Base-by-base conservation (phyloP, 2,113 vertebrate species). In the Pandion haliaetus region DNA sequence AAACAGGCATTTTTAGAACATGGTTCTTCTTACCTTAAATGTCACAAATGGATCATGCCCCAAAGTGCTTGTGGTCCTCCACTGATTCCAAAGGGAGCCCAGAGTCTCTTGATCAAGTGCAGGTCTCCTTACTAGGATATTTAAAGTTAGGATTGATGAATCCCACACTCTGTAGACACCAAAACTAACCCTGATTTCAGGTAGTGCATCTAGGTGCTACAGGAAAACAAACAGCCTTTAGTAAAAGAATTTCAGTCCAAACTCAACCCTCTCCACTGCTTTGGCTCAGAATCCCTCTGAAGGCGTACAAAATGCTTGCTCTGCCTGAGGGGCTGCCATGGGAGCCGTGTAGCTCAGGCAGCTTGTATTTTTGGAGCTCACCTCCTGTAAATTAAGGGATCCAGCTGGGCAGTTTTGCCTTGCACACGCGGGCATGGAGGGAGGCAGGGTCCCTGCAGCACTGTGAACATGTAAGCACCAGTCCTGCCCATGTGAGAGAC, bases 301-400 rank as follows among this genome's bases (percentile, higher is more conserved):
- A 31, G 40, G 36, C 3, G 18, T 31, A 24, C 13, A 18, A 49
- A 38, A 54, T 61, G 12, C 29, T 73, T 0, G 3, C 25, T 19
- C n/a, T 4, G 40, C 13, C 40, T 1, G 0, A 8, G 23, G 14
- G 9, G 28, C 40, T 82, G 31, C 26, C 19, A 14, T 0, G 6
- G 28, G 28, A 58, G 19, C 49, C 9, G 3, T 7, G 29, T 18
- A 52, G 14, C 50, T 31, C 50, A 10, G 6, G 16, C 47, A 61
- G 45, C 6, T 59, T 24, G 21, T 1, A 8, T 49, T 73, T 67
- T 79, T 79, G 72, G n/a, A 49, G 38, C 40, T 73, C 11, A 0
- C 9, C 7, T 47, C 34, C 15, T 57, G 45, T 54, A 66, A 72
- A 62, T 19, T 5, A 59, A 52, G 20, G 29, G 25, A 40, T 40